A percentile compares a stretch with the other conserved stretches of the same genome.
phyloP scores from a whole-genome alignment of 2,113 vertebrate species.

The Malurus alboscapulatus region DNA sequence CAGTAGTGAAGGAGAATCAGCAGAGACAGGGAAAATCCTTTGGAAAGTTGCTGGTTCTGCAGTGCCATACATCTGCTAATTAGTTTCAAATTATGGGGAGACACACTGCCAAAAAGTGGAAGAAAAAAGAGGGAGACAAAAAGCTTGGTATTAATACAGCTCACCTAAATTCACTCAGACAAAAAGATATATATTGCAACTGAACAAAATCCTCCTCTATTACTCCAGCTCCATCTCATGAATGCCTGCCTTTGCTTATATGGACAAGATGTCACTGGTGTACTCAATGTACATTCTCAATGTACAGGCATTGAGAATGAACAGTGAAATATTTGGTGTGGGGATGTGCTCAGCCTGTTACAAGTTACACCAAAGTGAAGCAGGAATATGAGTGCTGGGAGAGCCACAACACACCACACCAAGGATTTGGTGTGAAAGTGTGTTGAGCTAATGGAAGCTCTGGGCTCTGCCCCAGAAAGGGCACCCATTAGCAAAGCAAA shows the following conservation, averaged over 20 bases:
- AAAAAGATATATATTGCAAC: background rate
- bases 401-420: background rate
- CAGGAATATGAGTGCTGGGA: background rate
- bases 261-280: background rate
- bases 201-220: background rate
- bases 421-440: background rate
- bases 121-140: background rate
- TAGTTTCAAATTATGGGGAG: slow-evolving; percentile 19
- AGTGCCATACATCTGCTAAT: background rate
- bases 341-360: background rate
- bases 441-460: background rate
- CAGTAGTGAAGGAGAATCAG: slow-evolving; percentile 18
- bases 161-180: slow-evolving; percentile 20
- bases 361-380: background rate
- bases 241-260: background rate
- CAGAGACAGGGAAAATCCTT: slow-evolving; percentile 25
- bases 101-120: background rate
- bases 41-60: slow-evolving; percentile 31
- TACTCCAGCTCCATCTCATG: background rate
- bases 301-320: background rate
- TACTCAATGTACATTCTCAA: background rate
- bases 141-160: background rate
- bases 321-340: background rate
- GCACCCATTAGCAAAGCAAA: background rate
- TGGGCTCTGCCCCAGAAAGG: background rate